These are phyloP conservation scores for Saimiri boliviensis DNA, from an alignment of 2,113 vertebrate genomes.

Conservation along the genomic window DNA sequence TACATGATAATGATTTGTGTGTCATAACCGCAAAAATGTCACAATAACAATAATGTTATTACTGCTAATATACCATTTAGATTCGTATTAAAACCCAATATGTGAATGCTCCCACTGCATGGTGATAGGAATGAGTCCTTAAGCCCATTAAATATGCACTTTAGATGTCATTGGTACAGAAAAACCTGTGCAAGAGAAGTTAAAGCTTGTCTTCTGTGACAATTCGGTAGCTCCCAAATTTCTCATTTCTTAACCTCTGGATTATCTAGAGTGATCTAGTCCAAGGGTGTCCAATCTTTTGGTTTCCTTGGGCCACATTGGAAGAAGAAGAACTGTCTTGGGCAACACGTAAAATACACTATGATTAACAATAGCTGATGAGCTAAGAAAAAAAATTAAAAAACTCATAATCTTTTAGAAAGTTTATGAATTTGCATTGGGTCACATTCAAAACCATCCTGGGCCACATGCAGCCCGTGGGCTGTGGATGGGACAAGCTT, in stretches of 20 bases:
- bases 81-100: not conserved
- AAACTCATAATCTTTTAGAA: too few relatives aligned
- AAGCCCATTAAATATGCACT: not conserved
- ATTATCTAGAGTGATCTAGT: conserved; percentile 45
- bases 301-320: too few relatives aligned
- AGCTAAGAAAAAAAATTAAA: too few relatives aligned
- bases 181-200: conserved; percentile 67
- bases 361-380: too few relatives aligned
- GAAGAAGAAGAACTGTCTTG: too few relatives aligned
- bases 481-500: too few relatives aligned
- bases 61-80: not conserved
- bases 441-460: too few relatives aligned
- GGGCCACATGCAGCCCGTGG: too few relatives aligned
- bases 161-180: conserved; percentile 50
- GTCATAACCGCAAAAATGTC: conserved; percentile 6
- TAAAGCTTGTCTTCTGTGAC: not conserved
- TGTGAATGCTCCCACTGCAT: not conserved
- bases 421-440: too few relatives aligned
- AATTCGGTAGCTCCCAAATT: conserved; percentile 61
- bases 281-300: not conserved
- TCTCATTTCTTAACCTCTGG: conserved; percentile 75
- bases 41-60: conserved; percentile 34
- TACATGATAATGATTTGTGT: conserved; percentile 16
- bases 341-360: too few relatives aligned
- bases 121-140: conserved; percentile 4